phyloP scores from a whole-genome alignment of 2,113 vertebrate genomes.

The Eublepharis macularius region DNA sequence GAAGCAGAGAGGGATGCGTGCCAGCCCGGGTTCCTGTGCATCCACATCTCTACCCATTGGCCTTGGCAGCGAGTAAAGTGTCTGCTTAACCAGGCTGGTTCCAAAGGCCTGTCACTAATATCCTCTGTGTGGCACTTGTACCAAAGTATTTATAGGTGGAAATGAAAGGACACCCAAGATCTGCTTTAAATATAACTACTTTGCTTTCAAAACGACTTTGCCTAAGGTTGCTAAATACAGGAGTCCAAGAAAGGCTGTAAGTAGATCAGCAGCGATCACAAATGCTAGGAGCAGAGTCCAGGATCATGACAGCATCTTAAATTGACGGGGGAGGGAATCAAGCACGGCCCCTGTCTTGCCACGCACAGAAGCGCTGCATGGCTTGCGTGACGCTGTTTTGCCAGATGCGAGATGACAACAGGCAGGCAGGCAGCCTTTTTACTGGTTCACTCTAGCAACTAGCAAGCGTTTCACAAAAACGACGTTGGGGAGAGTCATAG shows the following conservation, averaged over 20 bases:
- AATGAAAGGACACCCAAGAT: not conserved
- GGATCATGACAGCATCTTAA: not conserved
- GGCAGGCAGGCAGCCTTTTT: not conserved
- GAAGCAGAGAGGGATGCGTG: not conserved
- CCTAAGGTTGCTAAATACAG: not conserved
- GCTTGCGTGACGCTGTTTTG: not conserved
- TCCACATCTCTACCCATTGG: not conserved
- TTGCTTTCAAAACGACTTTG: not conserved
- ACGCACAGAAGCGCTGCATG: not conserved
- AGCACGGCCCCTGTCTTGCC: not conserved
- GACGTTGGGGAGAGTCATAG: not conserved
- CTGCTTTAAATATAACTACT: not conserved
- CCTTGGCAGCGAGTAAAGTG: not conserved
- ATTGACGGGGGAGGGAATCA: rapidly evolving
- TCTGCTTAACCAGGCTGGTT: not conserved
- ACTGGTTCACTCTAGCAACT: not conserved
- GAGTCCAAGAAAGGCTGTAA: not conserved
- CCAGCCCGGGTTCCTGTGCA: not conserved
- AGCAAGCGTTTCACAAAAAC: not conserved
- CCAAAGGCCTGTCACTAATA: not conserved
- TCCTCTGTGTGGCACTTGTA: too few relatives aligned
- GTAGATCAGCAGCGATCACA: too few relatives aligned
- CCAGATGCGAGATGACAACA: not conserved
- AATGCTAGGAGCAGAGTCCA: too few relatives aligned
- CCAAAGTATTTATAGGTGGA: not conserved